phyloP scores from a whole-genome alignment of 92 coral and sea anemone species.

The Palythoa grandiflora region DNA sequence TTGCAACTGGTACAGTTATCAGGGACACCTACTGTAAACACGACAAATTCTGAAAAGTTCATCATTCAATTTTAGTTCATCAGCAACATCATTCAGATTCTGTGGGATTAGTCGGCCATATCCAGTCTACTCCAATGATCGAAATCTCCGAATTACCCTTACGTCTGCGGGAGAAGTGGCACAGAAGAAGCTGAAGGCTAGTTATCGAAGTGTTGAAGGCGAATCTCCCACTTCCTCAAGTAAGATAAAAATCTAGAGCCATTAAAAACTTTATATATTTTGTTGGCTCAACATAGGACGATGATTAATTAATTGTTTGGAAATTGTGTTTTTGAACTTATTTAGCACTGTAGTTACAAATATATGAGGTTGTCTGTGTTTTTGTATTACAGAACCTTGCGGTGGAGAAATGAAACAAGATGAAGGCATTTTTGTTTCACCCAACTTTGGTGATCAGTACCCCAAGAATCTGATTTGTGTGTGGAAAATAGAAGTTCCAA shows the following conservation, averaged over 20 bases:
- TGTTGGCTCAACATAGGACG: not conserved
- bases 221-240: conserved; percentile 15
- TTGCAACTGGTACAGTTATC: not conserved
- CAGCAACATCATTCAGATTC: conserved; percentile 52
- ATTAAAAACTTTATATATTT: not conserved
- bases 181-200: conserved; percentile 25
- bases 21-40: not conserved
- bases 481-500: conserved; percentile 46
- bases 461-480: conserved; percentile 39
- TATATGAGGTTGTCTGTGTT: not conserved
- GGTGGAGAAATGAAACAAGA: conserved; percentile 13
- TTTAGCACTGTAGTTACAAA: too few relatives aligned
- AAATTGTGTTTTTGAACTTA: too few relatives aligned
- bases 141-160: conserved; percentile 68
- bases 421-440: conserved; percentile 15
- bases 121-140: conserved; percentile 67
- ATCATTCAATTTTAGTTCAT: conserved; percentile 55
- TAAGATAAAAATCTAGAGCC: not conserved
- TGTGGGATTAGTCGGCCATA: conserved; percentile 83
- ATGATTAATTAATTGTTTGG: too few relatives aligned
- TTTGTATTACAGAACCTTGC: conserved; percentile 10
- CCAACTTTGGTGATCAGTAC: conserved; percentile 51
- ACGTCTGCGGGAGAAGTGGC: not conserved
- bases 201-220: not conserved
- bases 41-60: not conserved